A percentile compares a stretch with the other conserved stretches of the same genome.
Evolutionary conservation across 2,888 invertebrate species (phyloP).

Genomic region (Brachypterus glaber): DNA sequence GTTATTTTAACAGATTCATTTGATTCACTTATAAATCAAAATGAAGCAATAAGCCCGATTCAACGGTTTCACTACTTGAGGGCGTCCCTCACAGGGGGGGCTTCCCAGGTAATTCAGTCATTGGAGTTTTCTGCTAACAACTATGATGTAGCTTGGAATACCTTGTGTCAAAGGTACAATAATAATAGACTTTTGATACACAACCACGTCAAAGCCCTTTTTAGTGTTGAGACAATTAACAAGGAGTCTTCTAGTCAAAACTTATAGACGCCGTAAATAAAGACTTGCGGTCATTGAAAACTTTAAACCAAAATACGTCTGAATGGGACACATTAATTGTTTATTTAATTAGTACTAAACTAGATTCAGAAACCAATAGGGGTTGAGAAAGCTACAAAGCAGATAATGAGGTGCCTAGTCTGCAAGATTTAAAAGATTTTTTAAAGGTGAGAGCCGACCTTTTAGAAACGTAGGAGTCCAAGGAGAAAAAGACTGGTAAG

Average conservation of each 20-base stretch:
- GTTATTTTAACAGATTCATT: too few species aligned
- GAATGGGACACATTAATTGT: constrained; percentile 17
- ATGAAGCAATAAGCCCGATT: constrained; percentile 10
- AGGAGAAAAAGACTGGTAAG: too few species aligned
- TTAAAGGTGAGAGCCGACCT: constrained; percentile 8
- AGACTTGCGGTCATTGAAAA: constrained; percentile 16
- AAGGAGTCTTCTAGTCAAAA: constrained; percentile 17
- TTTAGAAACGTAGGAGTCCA: constrained; percentile 9
- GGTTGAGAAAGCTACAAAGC: constrained; percentile 13
- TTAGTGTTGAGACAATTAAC: constrained; percentile 12
- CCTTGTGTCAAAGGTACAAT: constrained; percentile 17
- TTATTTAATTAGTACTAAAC: too few species aligned
- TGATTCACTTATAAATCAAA: constrained; percentile 13
- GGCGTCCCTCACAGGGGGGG: constrained; percentile 12
- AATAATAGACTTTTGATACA: constrained; percentile 17
- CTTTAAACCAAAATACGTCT: constrained; percentile 13
- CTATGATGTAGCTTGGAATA: constrained; percentile 17
- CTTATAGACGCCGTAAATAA: constrained; percentile 16
- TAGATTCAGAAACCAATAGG: constrained; percentile 9
- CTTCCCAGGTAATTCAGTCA: constrained; percentile 14
- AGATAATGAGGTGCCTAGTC: constrained; percentile 3
- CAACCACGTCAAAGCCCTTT: constrained; percentile 18
- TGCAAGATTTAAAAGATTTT: constrained; percentile 11
- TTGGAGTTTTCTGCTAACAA: constrained; percentile 16
- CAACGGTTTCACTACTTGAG: constrained; percentile 19